Base-by-base conservation (phyloP, 2,888 invertebrate species). In the Epistrophe grossulariae region DNA sequence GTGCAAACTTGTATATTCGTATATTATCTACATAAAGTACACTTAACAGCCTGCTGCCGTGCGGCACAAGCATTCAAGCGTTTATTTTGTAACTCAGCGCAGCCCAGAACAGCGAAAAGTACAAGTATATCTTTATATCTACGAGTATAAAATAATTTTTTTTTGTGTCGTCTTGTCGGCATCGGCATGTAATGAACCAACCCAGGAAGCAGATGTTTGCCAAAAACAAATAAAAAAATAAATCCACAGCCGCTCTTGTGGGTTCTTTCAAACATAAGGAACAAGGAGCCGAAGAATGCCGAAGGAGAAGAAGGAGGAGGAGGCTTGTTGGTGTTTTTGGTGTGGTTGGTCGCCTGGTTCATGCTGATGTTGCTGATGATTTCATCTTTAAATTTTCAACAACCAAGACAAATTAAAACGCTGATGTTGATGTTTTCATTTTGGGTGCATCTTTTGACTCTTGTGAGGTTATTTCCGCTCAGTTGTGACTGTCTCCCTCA, bases 161-260 rank as follows among this genome's bases (percentile, higher is more conserved):
- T 57, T 31, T 55, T 57, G n/a, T 50, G 62, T 71, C 62, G 71
- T 64, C 52, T 52, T 40, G 64, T 57, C 64, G 79, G 78, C 82
- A 71, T 87, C 57, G 73, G 74, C 82, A 66, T 87, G 83, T 83
- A 83, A 72, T 87, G 79, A 79, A 87, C 76, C 83, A 83, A 76
- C 79, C 79, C 87, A 87, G 87, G 87, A 87, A 87, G 87, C 87
- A 87, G 87, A 87, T 87, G 87, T 87, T 87, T 87, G 87, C 82
- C 87, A 87, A 83, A 82, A 83, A 87, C 87, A 87, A 87, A 87
- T 72, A 81, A 55, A 38, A n/a, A 43, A 71, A 74, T 55, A 55
- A 40, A 40, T 35, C 6, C 45, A 28, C 72, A 45, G 59, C 40
- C 59, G 70, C 59, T 78, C 50, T 70, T 62, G 68, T 50, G 52